Evolutionary conservation across 2,797 vertebrate species (phyloP), one percentile per base, ranked within the genome.

Genomic region (Pteronotus mesoamericanus): DNA sequence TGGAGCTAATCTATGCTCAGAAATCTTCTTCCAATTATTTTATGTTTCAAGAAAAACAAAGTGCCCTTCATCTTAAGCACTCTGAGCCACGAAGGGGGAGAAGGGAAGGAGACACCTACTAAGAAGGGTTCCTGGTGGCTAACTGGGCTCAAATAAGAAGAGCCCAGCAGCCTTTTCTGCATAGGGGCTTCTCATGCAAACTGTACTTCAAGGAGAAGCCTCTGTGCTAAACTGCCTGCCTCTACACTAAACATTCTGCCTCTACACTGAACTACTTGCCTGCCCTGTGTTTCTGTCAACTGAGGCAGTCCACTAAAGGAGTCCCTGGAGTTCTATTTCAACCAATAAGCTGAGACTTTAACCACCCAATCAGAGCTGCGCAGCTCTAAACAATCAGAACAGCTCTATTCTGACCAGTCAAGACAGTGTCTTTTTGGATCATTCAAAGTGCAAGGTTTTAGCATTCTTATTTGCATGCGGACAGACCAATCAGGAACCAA

Each of bases 11-110:
- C 18, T 89, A 18, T 71, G 6, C 7, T 93, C 18, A 85, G 15
- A 94, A 87, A 84, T n/a, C 71, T 88, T 88, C 78, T 94, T 78
- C 74, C 26, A 71, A 64, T 94, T 93, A 94, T 82, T 95, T 86
- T 66, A 53, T 34, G 1, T 77, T 96, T 92, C 42, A 61, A 71
- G 68, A 77, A 64, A 88, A 89, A 78, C 55, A 85, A 89, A 82
- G 26, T 84, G 7, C 7, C 4, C 53, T 94, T 94, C 53, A 44
- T 79, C 75, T 22, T 78, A 51, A 55, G 51, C 53, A 79, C 34
- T 34, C 48, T 53, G 19, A 51, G 3, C 34, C n/a, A 34, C 74
- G 64, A 19, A 34, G 7, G 46, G 5, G 11, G 19, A 11, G 2
- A 6, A 74, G 16, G 1, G 51, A 32, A 32, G 26, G 26, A 5